Evolutionary conservation across 2,113 vertebrate genomes (phyloP).

Genomic region (Oophaga pumilio): DNA sequence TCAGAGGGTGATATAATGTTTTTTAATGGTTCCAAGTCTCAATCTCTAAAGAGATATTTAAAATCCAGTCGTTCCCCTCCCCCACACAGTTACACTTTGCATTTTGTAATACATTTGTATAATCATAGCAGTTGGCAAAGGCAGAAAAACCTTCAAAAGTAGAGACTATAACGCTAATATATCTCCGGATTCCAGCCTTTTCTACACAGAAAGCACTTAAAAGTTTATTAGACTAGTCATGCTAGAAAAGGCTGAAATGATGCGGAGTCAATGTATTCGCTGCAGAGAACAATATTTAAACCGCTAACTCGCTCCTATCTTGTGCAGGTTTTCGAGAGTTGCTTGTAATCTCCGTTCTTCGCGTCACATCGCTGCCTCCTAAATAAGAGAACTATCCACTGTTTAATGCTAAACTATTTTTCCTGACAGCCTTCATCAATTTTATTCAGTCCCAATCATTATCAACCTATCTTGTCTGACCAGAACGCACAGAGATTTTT

Average conservation of each 20-base stretch:
- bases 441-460: conserved; percentile 48
- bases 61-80: background rate
- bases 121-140: conserved; percentile 41
- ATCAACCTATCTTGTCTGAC: conserved; percentile 49
- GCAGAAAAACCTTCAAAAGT: conserved; percentile 48
- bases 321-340: conserved; percentile 27
- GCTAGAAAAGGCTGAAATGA: conserved; percentile 72
- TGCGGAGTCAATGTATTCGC: conserved; percentile 70
- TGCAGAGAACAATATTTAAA: conserved; percentile 72
- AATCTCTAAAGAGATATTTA: conserved; percentile 24
- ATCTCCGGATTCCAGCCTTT: conserved; percentile 66
- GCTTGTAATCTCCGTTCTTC: conserved; percentile 31
- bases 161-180: conserved; percentile 24
- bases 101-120: conserved; percentile 42
- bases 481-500: conserved; percentile 30
- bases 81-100: background rate
- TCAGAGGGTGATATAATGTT: background rate
- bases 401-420: conserved; percentile 52
- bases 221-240: conserved; percentile 78
- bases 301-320: conserved; percentile 59
- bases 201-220: conserved; percentile 74
- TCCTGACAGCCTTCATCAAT: conserved; percentile 49
- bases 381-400: conserved; percentile 52
- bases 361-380: conserved; percentile 37
- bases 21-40: conserved; percentile 35